Conservation (phyloP, 2,797 vertebrate genomes). For the Enteromius anoplus region DNA sequence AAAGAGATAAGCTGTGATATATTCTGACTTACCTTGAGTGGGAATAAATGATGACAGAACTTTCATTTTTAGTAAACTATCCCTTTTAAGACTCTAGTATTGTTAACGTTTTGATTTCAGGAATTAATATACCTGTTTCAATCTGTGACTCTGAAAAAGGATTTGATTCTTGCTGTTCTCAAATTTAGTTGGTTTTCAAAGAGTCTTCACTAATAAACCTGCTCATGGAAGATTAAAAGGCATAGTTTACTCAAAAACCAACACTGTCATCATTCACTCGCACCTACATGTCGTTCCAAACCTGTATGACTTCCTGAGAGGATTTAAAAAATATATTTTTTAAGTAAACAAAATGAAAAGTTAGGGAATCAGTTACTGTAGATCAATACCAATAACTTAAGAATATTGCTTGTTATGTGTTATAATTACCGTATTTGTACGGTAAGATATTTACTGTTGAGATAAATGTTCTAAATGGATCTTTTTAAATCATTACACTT, state of each 20-base stretch:
- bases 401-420: not conserved
- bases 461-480: not conserved
- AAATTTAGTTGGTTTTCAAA: not conserved
- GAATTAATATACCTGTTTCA: not conserved
- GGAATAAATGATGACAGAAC: not conserved
- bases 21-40: not conserved
- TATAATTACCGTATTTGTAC: not conserved
- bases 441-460: not conserved
- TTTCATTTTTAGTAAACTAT: not conserved
- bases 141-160: not conserved
- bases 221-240: not conserved
- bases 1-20: not conserved
- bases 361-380: not conserved
- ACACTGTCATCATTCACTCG: not conserved
- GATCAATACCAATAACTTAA: too few relatives aligned
- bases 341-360: not conserved
- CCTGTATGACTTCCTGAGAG: not conserved
- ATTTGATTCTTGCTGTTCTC: not conserved
- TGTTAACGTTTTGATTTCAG: not conserved
- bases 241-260: not conserved
- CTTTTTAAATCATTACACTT: not conserved
- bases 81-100: not conserved
- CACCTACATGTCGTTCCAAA: not conserved
- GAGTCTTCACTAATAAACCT: not conserved
- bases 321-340: too few relatives aligned